Percentiles rank a stretch among this genome's conserved stretches.
Conservation (phyloP, 1,140 invertebrate species). For the Campoletis sonorensis region DNA sequence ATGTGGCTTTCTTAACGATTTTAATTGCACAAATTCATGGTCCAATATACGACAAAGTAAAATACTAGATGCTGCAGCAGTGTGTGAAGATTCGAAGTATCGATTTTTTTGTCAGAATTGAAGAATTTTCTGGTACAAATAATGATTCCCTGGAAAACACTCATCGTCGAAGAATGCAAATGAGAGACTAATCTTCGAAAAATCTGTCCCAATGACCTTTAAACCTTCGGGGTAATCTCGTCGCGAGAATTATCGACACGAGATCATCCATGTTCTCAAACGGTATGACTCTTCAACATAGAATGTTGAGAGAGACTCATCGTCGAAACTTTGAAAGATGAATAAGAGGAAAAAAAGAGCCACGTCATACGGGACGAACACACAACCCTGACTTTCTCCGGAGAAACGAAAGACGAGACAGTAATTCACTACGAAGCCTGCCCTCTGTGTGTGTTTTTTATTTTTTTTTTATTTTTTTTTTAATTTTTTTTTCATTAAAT, state of each 20-base stretch:
- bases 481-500: slow-evolving; percentile 6
- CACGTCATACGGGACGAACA: slow-evolving; percentile 9
- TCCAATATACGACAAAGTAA: background rate
- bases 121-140: no score
- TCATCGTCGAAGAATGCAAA: no score
- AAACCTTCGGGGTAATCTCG: background rate
- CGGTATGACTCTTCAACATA: background rate
- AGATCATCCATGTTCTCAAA: background rate
- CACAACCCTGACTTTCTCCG: slow-evolving; percentile 24
- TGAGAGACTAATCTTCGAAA: background rate
- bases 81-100: background rate
- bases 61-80: background rate
- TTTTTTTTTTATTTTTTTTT: no score
- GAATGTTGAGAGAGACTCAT: background rate
- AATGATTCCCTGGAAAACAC: no score
- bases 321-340: background rate
- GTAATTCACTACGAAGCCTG: background rate
- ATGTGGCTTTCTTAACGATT: no score
- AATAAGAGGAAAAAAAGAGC: slow-evolving; percentile 8
- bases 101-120: no score
- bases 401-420: slow-evolving; percentile 18
- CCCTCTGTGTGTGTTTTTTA: no score
- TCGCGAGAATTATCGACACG: background rate
- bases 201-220: background rate
- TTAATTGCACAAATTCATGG: background rate